Base-by-base conservation (phyloP, 2,113 vertebrate species). In the Anoura caudifer region DNA sequence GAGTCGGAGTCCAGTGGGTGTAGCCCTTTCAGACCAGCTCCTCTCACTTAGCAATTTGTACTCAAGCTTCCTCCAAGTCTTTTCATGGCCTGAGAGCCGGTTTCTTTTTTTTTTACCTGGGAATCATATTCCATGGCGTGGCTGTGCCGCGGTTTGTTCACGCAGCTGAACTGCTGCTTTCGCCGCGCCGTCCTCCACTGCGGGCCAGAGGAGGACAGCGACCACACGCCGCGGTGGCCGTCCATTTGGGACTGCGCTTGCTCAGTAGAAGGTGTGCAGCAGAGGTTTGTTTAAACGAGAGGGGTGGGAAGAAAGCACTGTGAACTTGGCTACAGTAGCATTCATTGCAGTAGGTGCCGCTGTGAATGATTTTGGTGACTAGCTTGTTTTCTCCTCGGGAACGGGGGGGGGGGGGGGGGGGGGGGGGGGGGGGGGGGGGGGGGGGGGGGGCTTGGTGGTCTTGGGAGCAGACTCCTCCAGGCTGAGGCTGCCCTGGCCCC, bases 311-410 rank as follows among this genome's bases (percentile, higher is more conserved):
- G 52, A 13, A 65, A 38, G 41, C 26, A 3, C 3, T 1, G 7
- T 16, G 4, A 26, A 5, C 3, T 17, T 0, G 1, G 36, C 16
- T 8, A 0, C 5, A 8, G 5, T 1, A 1, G 56, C n/a, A 0
- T 45, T 70, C 16, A 1, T 31, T 43, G 16, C 43, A 50, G 41
- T 4, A 9, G 61, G 47, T 4, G 24, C 28, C 0, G 9, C 19
- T 7, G 20, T 31, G 17, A 67, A 1, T 20, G 45, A 31, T 17
- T 14, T 45, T 26, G 0, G 22, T 24, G 31, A 26, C 26, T 26
- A 13, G 19, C 31, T 45, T 4, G 11, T 8, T 38, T 54, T 19
- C 38, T 28, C 54, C 70, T 13, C 6, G 36, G 83, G 24, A 36
- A n/a, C 24, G 20, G 11, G 38, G 69, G 56, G 3, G 14, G 45